Evolutionary conservation across 2,797 vertebrate genomes (phyloP).

Genomic region (Myotis pilosus): DNA sequence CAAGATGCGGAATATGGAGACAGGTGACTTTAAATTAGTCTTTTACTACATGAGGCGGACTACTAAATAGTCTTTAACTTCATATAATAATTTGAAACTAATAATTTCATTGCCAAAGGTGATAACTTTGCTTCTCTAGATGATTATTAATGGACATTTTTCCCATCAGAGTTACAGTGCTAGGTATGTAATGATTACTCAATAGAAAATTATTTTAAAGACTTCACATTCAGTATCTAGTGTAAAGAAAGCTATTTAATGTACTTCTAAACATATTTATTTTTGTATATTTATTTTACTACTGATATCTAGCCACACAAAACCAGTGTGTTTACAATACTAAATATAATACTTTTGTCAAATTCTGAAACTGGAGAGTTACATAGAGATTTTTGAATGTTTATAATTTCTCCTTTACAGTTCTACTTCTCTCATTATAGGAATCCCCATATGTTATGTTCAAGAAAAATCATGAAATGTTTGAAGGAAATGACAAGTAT

Average conservation of each 20-base stretch:
- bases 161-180: neutral
- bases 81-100: neutral
- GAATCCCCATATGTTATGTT: constrained; percentile 99
- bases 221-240: neutral
- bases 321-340: constrained; percentile 32
- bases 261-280: constrained; percentile 48
- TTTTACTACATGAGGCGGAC: neutral
- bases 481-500: constrained; percentile 97
- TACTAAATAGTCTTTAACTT: constrained; percentile 19
- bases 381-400: constrained; percentile 68
- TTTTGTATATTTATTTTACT: constrained; percentile 45
- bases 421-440: constrained; percentile 90
- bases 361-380: constrained; percentile 54
- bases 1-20: neutral
- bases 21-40: neutral
- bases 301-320: constrained; percentile 60
- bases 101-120: neutral
- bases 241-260: neutral
- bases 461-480: constrained; percentile 99
- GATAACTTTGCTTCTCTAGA: neutral
- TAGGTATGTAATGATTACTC: neutral
- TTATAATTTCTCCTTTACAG: constrained; percentile 85
- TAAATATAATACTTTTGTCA: constrained; percentile 54
- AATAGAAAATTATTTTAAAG: constrained; percentile 29
- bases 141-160: neutral